Conservation (phyloP, 2,113 vertebrate species). For the Haemorhous mexicanus region DNA sequence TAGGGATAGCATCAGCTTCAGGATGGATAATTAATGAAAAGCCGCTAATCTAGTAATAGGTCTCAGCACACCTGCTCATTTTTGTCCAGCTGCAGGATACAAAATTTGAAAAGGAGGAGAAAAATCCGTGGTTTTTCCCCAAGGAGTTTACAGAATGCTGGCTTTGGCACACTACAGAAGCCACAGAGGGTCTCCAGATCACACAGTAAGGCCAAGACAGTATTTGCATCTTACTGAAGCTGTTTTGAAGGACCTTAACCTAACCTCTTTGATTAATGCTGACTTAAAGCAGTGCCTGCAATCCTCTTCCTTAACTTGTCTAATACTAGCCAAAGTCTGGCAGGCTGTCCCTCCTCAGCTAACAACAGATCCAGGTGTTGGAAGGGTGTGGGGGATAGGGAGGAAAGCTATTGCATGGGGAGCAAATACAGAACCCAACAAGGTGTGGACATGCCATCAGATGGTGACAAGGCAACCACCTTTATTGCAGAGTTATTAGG, state of each 20-base stretch:
- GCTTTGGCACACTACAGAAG: background rate
- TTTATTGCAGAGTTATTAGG: background rate
- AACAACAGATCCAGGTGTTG: background rate
- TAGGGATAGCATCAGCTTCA: background rate
- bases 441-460: background rate
- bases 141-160: background rate
- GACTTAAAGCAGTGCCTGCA: background rate
- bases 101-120: background rate
- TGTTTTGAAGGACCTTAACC: background rate
- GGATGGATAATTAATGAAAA: background rate
- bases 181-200: background rate
- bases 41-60: background rate
- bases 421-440: background rate
- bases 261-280: background rate
- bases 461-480: background rate
- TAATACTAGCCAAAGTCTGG: fast-evolving
- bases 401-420: background rate
- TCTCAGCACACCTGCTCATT: background rate
- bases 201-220: background rate
- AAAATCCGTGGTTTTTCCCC: fast-evolving
- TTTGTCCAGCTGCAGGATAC: background rate
- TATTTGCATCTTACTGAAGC: background rate
- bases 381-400: background rate
- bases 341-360: background rate
- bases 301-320: background rate